Base-by-base conservation (phyloP, 2,113 vertebrate species). In the Anarrhichthys ocellatus region DNA sequence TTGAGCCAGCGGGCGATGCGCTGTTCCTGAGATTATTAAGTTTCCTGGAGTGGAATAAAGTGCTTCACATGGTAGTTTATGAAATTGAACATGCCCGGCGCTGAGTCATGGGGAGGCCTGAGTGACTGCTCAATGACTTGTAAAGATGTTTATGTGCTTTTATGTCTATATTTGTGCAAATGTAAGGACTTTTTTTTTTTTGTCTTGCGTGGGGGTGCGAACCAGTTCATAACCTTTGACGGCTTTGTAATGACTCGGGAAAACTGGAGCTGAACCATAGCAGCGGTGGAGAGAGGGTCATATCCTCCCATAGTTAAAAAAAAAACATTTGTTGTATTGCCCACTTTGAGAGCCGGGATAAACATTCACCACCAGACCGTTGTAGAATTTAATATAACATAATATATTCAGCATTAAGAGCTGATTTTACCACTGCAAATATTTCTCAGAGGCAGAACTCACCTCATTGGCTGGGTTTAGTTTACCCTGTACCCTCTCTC, bases 181-280 rank as follows among this genome's bases (percentile, higher is more conserved):
- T 50, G 48, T 74, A 7, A 40, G 62, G 38, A 10, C 22, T n/a
- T n/a, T n/a, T n/a, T n/a, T 15, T 44, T 72, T 73, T 54, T 56
- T 14, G 7, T 71, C 8, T 56, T 59, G 38, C 64, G 36, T 62
- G 18, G 27, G 36, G 22, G 9, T 20, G 11, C 76, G 73, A 67
- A 64, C 3, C 34, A 68, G 71, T 66, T 81, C 72, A 75, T 84
- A 80, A 70, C 38, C 79, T 78, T 76, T 81, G 77, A 85, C 76
- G 71, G 72, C 65, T 62, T 73, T 73, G 78, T 74, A 88, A 88
- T 85, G 79, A 77, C 61, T 81, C 67, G 58, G 83, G 73, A 88
- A 89, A 87, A 78, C 29, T 27, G 38, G 38, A 83, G 70, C 64
- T 27, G 52, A n/a, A 50, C 73, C 76, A 74, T 77, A 73, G 46